phyloP scores from a whole-genome alignment of 1,140 invertebrate species.

The Zaprionus inermis region DNA sequence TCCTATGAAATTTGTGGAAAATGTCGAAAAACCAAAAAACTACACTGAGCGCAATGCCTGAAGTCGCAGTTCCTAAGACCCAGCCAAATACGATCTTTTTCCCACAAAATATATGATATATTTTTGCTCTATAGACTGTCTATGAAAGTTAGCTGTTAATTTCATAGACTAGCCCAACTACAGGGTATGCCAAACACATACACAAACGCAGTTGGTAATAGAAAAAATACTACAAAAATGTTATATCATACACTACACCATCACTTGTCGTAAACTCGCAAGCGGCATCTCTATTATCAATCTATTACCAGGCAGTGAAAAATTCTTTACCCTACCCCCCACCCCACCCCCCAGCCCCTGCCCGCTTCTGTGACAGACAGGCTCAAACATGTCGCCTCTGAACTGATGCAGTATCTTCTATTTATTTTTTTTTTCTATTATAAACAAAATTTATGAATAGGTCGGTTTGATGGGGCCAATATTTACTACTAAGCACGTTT shows the following conservation, averaged over 20 bases:
- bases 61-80: neutral
- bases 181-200: neutral
- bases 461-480: neutral
- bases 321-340: neutral
- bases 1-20: neutral
- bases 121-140: neutral
- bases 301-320: slow-evolving; percentile 4
- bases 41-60: neutral
- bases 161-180: neutral
- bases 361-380: neutral
- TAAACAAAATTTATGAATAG: slow-evolving; percentile 6
- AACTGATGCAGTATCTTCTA: neutral
- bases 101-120: neutral
- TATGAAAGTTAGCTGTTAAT: no score
- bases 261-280: slow-evolving; percentile 8
- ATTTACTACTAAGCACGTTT: slow-evolving; percentile 1
- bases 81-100: neutral
- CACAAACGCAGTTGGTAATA: neutral
- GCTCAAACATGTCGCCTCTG: neutral
- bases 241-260: neutral
- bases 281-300: slow-evolving; percentile 1
- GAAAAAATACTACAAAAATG: neutral
- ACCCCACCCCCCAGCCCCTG: neutral
- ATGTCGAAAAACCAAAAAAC: neutral
- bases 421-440: neutral